These are phyloP conservation scores for Alethe castanea DNA, from an alignment of 2,113 vertebrate genomes.

Conservation along the genomic window DNA sequence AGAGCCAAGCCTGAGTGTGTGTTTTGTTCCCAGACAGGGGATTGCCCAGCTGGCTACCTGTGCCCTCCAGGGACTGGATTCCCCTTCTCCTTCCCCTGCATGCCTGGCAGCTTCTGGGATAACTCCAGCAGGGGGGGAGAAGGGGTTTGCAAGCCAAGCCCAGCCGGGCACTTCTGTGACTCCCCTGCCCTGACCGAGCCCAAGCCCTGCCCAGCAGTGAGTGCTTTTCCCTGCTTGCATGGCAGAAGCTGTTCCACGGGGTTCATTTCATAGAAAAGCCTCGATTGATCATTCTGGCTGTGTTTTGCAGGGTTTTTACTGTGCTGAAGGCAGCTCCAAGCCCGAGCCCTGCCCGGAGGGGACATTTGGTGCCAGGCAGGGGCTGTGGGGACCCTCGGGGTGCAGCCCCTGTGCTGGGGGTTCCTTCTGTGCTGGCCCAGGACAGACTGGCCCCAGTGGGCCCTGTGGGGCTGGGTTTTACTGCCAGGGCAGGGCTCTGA, in stretches of 20 bases:
- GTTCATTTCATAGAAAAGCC: fast-evolving
- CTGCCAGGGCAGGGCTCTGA: slow-evolving; percentile 77
- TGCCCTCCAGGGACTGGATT: slow-evolving; percentile 83
- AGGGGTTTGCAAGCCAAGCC: slow-evolving; percentile 75
- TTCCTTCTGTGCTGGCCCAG: slow-evolving; percentile 76
- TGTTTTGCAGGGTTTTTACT: slow-evolving; percentile 80
- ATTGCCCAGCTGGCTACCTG: slow-evolving; percentile 81
- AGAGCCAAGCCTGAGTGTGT: background rate
- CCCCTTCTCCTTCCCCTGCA: slow-evolving; percentile 81
- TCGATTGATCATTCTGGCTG: background rate
- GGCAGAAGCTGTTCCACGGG: background rate
- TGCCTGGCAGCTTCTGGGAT: slow-evolving; percentile 77
- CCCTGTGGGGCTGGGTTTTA: slow-evolving; percentile 82
- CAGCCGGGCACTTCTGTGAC: slow-evolving; percentile 77
- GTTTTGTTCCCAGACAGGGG: slow-evolving; percentile 76
- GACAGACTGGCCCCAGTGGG: slow-evolving; percentile 74
- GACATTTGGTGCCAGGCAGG: slow-evolving; percentile 73
- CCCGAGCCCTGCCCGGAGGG: slow-evolving; percentile 81
- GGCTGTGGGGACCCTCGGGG: slow-evolving; percentile 58
- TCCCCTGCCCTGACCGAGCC: slow-evolving; percentile 73
- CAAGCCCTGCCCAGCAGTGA: slow-evolving; percentile 78
- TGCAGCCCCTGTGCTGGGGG: slow-evolving; percentile 80
- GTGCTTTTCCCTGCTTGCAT: background rate
- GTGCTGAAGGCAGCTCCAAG: slow-evolving; percentile 70
- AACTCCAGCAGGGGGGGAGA: slow-evolving; percentile 68